Evolutionary conservation across 2,113 vertebrate species (phyloP).

Genomic region (Centropristis striata): DNA sequence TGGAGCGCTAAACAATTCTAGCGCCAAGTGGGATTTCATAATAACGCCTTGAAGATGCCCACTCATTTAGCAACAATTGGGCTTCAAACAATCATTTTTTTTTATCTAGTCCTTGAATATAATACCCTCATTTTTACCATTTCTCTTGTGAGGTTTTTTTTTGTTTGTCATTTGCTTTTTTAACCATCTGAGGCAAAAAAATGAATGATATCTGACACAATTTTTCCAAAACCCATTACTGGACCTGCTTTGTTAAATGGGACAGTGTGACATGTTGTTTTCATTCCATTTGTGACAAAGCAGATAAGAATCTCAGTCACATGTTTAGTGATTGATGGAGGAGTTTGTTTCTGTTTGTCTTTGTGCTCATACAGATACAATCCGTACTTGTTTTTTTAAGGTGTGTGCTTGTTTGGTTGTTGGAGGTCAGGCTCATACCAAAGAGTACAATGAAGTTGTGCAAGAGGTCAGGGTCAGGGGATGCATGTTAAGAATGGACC

Average conservation of each 20-base stretch:
- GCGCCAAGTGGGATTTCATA: too few relatives aligned
- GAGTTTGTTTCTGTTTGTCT: slow-evolving; percentile 21
- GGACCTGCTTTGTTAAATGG: too few relatives aligned
- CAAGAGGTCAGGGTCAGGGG: neutral
- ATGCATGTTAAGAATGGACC: neutral
- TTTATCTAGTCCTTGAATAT: neutral
- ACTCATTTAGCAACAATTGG: neutral
- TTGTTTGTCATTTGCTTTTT: too few relatives aligned
- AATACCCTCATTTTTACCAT: neutral
- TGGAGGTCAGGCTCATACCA: slow-evolving; percentile 1
- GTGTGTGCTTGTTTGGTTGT: slow-evolving; percentile 23
- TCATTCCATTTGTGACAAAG: slow-evolving; percentile 21
- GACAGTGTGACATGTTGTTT: slow-evolving; percentile 3
- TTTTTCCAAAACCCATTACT: too few relatives aligned
- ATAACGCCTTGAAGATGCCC: too few relatives aligned
- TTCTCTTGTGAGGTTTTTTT: neutral
- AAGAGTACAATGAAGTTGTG: slow-evolving; percentile 21
- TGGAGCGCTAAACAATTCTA: too few relatives aligned
- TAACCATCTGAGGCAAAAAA: too few relatives aligned
- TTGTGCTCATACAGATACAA: neutral
- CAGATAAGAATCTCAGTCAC: slow-evolving; percentile 25
- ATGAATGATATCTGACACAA: too few relatives aligned
- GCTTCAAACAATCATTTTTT: too few relatives aligned
- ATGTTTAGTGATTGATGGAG: neutral
- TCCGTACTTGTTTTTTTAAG: neutral